These are phyloP conservation scores for Drosophila arawakana DNA, from an alignment of 1,140 invertebrate species.

Conservation along the genomic window DNA sequence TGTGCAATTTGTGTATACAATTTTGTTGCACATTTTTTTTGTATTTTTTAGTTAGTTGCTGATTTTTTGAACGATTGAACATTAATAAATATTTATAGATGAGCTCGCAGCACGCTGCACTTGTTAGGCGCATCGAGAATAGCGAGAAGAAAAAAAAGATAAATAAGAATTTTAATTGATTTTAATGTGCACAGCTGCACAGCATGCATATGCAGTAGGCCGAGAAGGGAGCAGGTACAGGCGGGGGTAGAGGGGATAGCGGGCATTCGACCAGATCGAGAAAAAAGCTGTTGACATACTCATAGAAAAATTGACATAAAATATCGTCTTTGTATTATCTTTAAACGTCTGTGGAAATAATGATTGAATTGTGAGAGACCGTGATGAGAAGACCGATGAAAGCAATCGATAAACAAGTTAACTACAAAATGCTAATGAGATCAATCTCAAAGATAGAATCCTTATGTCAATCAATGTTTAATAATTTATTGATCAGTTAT, in stretches of 20 bases:
- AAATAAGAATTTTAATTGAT: conserved; percentile 80
- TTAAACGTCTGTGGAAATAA: conserved; percentile 51
- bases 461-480: neutral
- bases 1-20: conserved; percentile 31
- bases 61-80: conserved; percentile 51
- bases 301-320: conserved; percentile 69
- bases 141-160: conserved; percentile 47
- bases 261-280: conserved; percentile 18
- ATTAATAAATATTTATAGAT: conserved; percentile 77
- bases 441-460: neutral
- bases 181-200: conserved; percentile 78
- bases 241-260: conserved; percentile 3
- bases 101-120: conserved; percentile 57
- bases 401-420: conserved; percentile 17
- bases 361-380: conserved; percentile 43
- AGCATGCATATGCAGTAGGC: conserved; percentile 51
- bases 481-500: no score
- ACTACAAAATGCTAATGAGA: neutral
- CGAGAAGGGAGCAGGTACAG: conserved; percentile 23
- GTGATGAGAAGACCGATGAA: no score
- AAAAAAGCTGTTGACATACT: conserved; percentile 74
- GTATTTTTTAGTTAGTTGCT: conserved; percentile 28
- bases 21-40: conserved; percentile 25
- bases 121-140: conserved; percentile 61
- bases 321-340: conserved; percentile 63